Base-by-base conservation (phyloP, 2,888 invertebrate species). In the Drosophila anomalata region DNA sequence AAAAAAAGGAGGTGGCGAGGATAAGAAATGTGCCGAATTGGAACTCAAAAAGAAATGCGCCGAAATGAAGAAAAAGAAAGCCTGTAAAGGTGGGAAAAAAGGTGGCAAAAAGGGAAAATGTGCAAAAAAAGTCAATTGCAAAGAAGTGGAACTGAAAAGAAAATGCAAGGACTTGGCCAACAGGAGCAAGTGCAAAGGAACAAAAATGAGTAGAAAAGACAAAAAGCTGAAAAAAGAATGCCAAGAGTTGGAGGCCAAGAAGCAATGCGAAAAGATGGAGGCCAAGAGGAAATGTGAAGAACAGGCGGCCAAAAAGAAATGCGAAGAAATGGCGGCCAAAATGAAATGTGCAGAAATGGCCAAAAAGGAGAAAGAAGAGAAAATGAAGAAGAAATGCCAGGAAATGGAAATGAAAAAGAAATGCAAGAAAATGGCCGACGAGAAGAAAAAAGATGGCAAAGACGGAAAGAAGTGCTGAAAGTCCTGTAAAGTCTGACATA, bases 1-100 rank as follows among this genome's bases (percentile, higher is more conserved):
- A 9, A 20, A 17, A 3, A 17, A 42, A 11, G 3, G 9, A 11
- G 17, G 20, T 17, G 11, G 20, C 20, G 41, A 42, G 3, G 20
- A 42, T 11, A 42, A 42, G 1, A 42, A 42, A 11, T 42, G 41
- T 17, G 36, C 36, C 36, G 41, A 42, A 42, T 11, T 42, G 41
- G 2, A 42, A 11, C 17, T 20, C 3, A 20, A 42, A 11, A 42
- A 42, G 20, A 20, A 42, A 42, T 20, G 41, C 8, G 41, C 3
- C 9, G 17, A 20, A 20, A 42, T 42, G 3, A 42, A 42, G 41
- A 42, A 42, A 42, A 42, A 42, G 20, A 42, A 42, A 39, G n/a
- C 14, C 39, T 2, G 39, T 8, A 39, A 39, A 42, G 41, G 41
- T 3, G 41, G 41, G 20, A 42, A 42, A 2, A 42, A 42, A 20